These are phyloP conservation scores for Ptilodon capucinus DNA, from an alignment of 2,888 invertebrate species.

Conservation along the genomic window DNA sequence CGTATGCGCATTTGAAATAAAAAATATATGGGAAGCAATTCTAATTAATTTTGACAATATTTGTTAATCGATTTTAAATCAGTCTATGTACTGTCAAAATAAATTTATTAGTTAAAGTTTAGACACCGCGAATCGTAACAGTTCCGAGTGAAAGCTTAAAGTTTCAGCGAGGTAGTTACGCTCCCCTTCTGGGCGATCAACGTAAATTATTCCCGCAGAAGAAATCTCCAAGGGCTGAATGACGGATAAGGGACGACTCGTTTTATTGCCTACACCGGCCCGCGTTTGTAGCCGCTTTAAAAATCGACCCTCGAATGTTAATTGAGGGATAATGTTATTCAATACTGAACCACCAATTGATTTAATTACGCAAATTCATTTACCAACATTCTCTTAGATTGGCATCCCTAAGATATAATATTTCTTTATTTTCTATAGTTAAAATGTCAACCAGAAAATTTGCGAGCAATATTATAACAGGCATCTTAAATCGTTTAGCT, in stretches of 20 bases:
- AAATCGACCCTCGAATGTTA: constrained; percentile 75
- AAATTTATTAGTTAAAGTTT: constrained; percentile 76
- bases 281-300: constrained; percentile 68
- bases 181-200: constrained; percentile 79
- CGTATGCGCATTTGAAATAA: neutral
- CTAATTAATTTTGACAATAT: too few species aligned
- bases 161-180: constrained; percentile 80
- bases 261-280: constrained; percentile 77
- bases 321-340: constrained; percentile 78
- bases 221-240: constrained; percentile 80
- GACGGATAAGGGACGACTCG: constrained; percentile 79
- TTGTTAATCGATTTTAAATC: constrained; percentile 42
- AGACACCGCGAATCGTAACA: constrained; percentile 73
- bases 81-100: constrained; percentile 64
- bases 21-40: too few species aligned
- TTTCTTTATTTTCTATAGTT: neutral
- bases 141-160: constrained; percentile 80
- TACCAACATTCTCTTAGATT: constrained; percentile 6
- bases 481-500: constrained; percentile 63
- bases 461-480: constrained; percentile 55
- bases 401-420: constrained; percentile 2
- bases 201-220: constrained; percentile 81
- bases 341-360: constrained; percentile 60
- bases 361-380: constrained; percentile 56
- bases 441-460: constrained; percentile 28